Evolutionary conservation across 2,113 vertebrate species (phyloP), one percentile per base, ranked within the genome.

Genomic region (Bufo gargarizans): DNA sequence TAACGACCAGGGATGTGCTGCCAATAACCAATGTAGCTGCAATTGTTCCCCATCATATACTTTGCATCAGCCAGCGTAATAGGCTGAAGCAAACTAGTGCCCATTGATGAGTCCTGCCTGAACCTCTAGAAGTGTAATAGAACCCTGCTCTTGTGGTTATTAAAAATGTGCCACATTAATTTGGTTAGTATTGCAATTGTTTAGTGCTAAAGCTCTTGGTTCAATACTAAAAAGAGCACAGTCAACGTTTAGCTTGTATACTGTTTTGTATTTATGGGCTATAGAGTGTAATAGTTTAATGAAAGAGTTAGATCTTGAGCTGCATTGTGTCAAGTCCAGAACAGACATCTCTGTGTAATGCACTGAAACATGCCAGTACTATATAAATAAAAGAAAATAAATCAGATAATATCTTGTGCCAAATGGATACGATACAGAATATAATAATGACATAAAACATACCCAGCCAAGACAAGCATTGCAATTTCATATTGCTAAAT

Each of bases 401-500:
- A 61, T 45, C 56, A 47, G 79, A 81, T 61, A 61, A 63, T 50
- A 76, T 45, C 45, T 76, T 76, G 72, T 76, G 72, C 72, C 72
- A 49, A 76, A 76, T 50, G 8, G 72, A 50, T 76, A 76, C 50
- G 69, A 69, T 50, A 6, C 90, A 82, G 90, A 90, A 76, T 50
- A 43, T 90, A 59, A 19, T 82, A 77, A 1, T 6, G 80, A 74
- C 79, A 88, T 67, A 83, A 90, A 59, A 91, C 55, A 91, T 87
- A 22, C 63, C 55, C 91, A 65, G 19, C 55, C 89, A 77, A 90
- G 89, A 91, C 92, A 92, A 76, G 79, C 87, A 86, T 20, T 89
- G 69, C 56, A 81, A 61, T 81, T 81, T 58, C 79, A 81, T 56
- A 91, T 80, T 14, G 10, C 88, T 90, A 94, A 94, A 90, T 77